Evolutionary conservation across 64 coral and sea anemone genomes (phyloP).

Genomic region (Stichodactyla mertensii): DNA sequence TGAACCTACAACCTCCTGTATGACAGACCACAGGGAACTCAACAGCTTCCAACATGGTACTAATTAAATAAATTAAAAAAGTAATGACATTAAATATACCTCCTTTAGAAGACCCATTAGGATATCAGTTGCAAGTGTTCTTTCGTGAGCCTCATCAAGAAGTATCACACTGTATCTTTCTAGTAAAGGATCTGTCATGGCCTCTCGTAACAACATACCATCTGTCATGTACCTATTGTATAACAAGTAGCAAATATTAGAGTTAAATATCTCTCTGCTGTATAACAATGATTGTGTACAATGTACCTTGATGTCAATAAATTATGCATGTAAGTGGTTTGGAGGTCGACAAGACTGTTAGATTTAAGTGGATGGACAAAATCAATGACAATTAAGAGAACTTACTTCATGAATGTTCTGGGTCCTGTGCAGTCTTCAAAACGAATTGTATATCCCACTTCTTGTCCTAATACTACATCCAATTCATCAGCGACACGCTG

Average conservation of each 20-base stretch:
- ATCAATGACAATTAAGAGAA: neutral
- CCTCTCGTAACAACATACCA: constrained; percentile 98
- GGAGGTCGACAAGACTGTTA: no score
- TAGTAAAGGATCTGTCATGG: constrained; percentile 97
- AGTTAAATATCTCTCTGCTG: no score
- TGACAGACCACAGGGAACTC: no score
- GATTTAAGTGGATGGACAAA: no score
- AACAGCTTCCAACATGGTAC: no score
- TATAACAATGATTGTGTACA: no score
- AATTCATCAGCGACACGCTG: constrained; percentile 98
- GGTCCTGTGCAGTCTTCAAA: constrained; percentile 98
- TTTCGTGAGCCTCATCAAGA: constrained; percentile 98
- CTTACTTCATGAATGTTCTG: constrained; percentile 84
- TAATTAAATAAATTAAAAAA: neutral
- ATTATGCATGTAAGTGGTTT: no score
- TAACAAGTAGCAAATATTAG: neutral
- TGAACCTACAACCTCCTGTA: no score
- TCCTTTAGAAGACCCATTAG: constrained; percentile 97
- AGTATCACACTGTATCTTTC: constrained; percentile 93
- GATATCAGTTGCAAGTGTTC: constrained; percentile 97
- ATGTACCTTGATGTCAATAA: no score
- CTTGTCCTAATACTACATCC: constrained; percentile 86
- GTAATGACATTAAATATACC: constrained; percentile 19
- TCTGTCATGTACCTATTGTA: constrained; percentile 95
- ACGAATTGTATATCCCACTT: constrained; percentile 98